Base-by-base conservation (phyloP, 2,888 invertebrate genomes). In the Acleris literana region DNA sequence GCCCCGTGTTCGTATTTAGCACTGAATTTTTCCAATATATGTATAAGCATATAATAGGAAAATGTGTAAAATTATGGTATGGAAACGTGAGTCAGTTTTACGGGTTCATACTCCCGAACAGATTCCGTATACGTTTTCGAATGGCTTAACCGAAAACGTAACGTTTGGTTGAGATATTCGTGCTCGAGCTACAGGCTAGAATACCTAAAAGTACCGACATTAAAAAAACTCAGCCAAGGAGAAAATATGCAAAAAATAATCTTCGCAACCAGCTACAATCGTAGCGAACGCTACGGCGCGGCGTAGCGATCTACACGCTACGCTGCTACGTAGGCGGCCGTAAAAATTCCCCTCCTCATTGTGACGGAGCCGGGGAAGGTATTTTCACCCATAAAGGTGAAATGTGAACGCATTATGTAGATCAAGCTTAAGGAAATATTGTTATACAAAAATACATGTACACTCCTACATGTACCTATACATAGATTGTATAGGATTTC, bases 321-420 rank as follows among this genome's bases (percentile, higher is more conserved):
- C 44, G 44, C 22, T 6, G 13, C 22, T 22, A 18, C 17, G 29
- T 46, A 17, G 49, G 7, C 18, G 29, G 58, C 20, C 58, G 58
- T 57, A 57, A 57, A 57, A 39, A 39, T 43, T 44, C n/a, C 46
- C 25, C n/a, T 7, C 25, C 46, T 25, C 57, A 46, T 44, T 46
- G 57, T 57, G 57, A 57, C 46, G 39, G 39, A 22, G 20, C 22
- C 46, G 17, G 46, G 22, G 17, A 16, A 46, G 46, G 13, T 29
- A 57, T 57, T 57, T 56, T 46, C 25, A 29, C 46, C 17, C 25
- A 44, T 46, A 57, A 25, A 57, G 56, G 57, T 57, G 46, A 22
- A 56, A 56, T 56, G 44, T 46, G 56, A 33, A 56, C 25, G 56
- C 56, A 56, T 56, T 57, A 57, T 57, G 57, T 57, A 57, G 57